Base-by-base conservation (phyloP, 2,797 vertebrate species). In the Melopsittacus undulatus region DNA sequence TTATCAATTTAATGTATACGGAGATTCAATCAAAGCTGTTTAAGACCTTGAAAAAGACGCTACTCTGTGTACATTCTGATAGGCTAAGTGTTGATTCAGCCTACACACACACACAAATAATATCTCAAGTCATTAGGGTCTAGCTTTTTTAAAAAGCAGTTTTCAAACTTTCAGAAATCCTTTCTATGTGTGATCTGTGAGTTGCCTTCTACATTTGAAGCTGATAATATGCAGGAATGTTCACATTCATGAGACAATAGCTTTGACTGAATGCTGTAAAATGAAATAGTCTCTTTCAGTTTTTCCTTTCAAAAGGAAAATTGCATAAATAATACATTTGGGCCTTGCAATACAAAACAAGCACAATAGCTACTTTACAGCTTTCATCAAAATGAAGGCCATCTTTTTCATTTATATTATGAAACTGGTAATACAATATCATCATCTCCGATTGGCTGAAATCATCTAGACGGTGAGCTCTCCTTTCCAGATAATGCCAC, bases 291-390 rank as follows among this genome's bases (percentile, higher is more conserved):
- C 96, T 98, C 97, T 97, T 97, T 98, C 97, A 94, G 97, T 97
- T 97, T 97, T 96, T 97, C 96, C 95, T 97, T 97, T 96, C 97
- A 97, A 97, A 97, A 96, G 97, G 97, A 97, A 98, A 98, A 98
- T 97, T 98, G 97, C 98, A 98, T 98, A 98, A 98, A 98, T 98
- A 98, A 98, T 98, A 98, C 97, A 98, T 98, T 97, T 97, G 97
- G 96, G 89, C 95, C 97, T 97, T 96, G 97, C 96, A 98, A 97
- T 97, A 98, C 96, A 97, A 98, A 98, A 98, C 97, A 98, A 97
- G 97, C 97, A 98, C 98, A 97, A 98, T 97, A 97, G 97, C 97
- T 97, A 96, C 97, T 97, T 97, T 97, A 97, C 94, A 97, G 97
- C 97, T 97, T 98, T 97, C 97, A 98, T 97, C 96, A 97, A 97